Conservation (phyloP, 1,140 invertebrate species). For the Ptiloglossa arizonensis region DNA sequence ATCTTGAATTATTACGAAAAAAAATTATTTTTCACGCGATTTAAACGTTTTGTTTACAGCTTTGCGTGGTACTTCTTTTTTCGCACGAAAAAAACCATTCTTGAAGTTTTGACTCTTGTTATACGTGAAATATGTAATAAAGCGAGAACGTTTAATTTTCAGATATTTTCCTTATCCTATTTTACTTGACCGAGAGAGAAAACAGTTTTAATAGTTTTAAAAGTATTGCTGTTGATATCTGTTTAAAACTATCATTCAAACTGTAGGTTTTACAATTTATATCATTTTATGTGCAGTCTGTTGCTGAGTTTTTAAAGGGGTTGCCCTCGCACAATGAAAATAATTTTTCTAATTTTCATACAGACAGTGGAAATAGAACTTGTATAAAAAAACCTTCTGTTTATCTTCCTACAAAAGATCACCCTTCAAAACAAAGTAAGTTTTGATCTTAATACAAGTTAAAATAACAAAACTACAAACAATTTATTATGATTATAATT, state of each 20-base stretch:
- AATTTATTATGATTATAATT: slow-evolving; percentile 25
- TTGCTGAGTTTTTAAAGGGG: slow-evolving; percentile 94
- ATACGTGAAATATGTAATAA: not conserved
- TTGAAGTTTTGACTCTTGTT: not conserved
- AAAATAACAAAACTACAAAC: not conserved
- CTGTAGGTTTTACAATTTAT: not conserved
- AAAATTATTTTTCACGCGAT: not conserved
- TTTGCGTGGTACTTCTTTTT: not conserved
- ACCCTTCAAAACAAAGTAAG: slow-evolving; percentile 93
- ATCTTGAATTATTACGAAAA: slow-evolving; percentile 12
- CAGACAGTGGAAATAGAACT: slow-evolving; percentile 91
- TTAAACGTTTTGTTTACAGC: not conserved
- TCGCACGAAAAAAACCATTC: not conserved
- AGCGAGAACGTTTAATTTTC: not conserved
- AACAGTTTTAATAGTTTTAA: not conserved
- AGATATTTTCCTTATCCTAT: not conserved
- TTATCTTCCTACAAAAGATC: slow-evolving; percentile 94
- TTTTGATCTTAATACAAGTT: slow-evolving; percentile 34
- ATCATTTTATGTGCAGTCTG: slow-evolving; percentile 83
- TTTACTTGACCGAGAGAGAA: not conserved
- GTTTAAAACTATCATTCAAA: slow-evolving; percentile 1
- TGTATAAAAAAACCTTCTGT: slow-evolving; percentile 93
- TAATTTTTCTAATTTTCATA: slow-evolving; percentile 95
- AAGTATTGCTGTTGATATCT: not conserved
- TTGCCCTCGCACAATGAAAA: slow-evolving; percentile 94